Evolutionary conservation across 2,888 invertebrate genomes (phyloP), one percentile per base, ranked within the genome.

Genomic region (Limnephilus rhombicus): DNA sequence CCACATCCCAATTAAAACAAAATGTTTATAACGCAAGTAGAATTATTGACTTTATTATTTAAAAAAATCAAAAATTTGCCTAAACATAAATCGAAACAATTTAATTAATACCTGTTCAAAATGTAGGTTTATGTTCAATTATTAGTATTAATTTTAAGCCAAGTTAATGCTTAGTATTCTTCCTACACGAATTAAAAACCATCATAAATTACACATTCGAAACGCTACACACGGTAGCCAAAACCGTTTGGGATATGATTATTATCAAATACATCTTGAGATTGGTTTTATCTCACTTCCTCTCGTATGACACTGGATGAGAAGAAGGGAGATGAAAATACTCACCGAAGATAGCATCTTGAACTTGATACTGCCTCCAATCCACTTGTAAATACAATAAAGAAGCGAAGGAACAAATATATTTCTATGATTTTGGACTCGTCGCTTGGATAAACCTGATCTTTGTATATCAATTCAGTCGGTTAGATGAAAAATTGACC

Each of bases 191-290:
- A 86, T 41, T 15, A 88, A 88, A 88, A 88, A 68, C 9, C n/a
- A 88, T 34, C 88, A 88, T 53, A 53, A 88, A 88, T 88, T 88
- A 88, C 86, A 85, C 89, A 92, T 92, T 92, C 92, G 92, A 90
- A 92, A 92, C 89, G 91, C 91, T 92, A 92, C 92, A 91, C 91
- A 92, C 92, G 86, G 92, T 92, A 92, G 92, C 91, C 92, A 88
- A 91, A 91, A 88, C 90, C 91, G 80, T 81, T 81, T 89, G 81
- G 37, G 89, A 80, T 89, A 80, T 37, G 81, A 81, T 88, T 80
- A 80, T 89, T 89, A 89, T 89, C 89, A 89, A 89, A 89, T 45
- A 81, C 89, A 89, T 81, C 89, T 89, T 45, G 80, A 80, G 80
- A 37, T 29, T 29, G 12, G 41, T 29, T 41, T 24, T 18, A 81